phyloP scores from a whole-genome alignment of 2,113 vertebrate genomes.

The Chaenocephalus aceratus region DNA sequence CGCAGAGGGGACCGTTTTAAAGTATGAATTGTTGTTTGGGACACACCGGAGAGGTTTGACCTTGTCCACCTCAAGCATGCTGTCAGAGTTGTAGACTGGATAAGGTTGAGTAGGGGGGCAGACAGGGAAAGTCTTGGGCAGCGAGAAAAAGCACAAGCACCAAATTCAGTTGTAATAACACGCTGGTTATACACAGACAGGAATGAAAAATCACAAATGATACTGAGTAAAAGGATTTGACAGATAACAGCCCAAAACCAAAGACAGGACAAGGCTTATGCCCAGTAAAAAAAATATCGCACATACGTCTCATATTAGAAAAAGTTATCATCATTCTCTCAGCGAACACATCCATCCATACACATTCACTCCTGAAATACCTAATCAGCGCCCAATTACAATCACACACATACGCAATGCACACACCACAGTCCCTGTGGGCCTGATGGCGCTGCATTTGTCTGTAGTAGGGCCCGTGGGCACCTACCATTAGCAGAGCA shows the following conservation, averaged over 20 bases:
- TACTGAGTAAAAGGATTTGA: constrained; percentile 41
- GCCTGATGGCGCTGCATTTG: constrained; percentile 55
- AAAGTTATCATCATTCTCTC: constrained; percentile 58
- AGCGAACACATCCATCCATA: constrained; percentile 37
- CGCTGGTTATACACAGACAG: constrained; percentile 15
- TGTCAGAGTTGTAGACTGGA: constrained; percentile 65
- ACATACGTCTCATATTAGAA: constrained; percentile 50
- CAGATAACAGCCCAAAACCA: constrained; percentile 53
- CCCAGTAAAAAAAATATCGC: constrained; percentile 42
- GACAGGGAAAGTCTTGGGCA: constrained; percentile 35
- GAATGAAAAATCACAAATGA: constrained; percentile 40
- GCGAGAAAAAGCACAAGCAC: constrained; percentile 32
- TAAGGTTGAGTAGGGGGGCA: constrained; percentile 52
- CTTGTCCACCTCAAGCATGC: constrained; percentile 69
- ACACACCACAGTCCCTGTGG: constrained; percentile 61
- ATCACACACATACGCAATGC: constrained; percentile 15
- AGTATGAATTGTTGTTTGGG: constrained; percentile 69
- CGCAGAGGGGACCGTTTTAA: constrained; percentile 55
- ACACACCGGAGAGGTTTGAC: constrained; percentile 71
- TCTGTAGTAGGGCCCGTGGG: constrained; percentile 70
- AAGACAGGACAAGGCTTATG: constrained; percentile 33
- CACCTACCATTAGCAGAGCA: constrained; percentile 79
- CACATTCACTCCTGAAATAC: constrained; percentile 60
- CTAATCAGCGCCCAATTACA: constrained; percentile 60
- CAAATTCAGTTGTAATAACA: constrained; percentile 16